phyloP scores from a whole-genome alignment of 2,888 invertebrate species.

The Colostygia pectinataria region DNA sequence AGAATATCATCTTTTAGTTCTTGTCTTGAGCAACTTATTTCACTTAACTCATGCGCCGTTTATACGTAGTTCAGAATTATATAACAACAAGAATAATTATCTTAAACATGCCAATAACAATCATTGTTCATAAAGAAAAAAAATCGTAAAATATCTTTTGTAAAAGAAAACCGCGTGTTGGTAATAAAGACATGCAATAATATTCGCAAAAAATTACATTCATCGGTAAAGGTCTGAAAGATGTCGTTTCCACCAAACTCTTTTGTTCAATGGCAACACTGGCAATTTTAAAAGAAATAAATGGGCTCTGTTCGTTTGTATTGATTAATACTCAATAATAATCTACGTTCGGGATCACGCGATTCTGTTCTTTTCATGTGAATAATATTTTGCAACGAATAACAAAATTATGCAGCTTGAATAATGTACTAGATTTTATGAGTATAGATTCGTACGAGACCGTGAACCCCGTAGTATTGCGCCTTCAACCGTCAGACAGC shows the following conservation, averaged over 20 bases:
- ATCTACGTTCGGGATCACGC: constrained; percentile 44
- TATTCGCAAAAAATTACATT: constrained; percentile 54
- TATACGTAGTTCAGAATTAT: constrained; percentile 16
- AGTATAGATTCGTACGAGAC: constrained; percentile 7
- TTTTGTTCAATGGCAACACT: constrained; percentile 56
- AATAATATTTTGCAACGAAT: constrained; percentile 31
- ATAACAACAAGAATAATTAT: too few species aligned
- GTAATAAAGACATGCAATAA: constrained; percentile 53
- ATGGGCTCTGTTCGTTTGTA: constrained; percentile 45
- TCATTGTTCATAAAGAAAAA: constrained; percentile 17
- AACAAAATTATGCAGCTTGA: constrained; percentile 12
- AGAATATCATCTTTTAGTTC: too few species aligned
- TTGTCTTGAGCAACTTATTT: constrained; percentile 10
- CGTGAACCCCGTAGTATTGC: constrained; percentile 16
- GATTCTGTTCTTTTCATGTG: constrained; percentile 24
- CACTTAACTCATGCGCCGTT: constrained; percentile 12
- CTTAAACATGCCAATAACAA: constrained; percentile 31
- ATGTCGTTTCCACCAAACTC: constrained; percentile 53
- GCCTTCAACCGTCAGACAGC: constrained; percentile 23
- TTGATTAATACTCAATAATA: constrained; percentile 37
- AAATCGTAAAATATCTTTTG: constrained; percentile 43
- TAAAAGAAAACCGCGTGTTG: constrained; percentile 48
- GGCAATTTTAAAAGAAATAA: constrained; percentile 55
- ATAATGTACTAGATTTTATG: constrained; percentile 17
- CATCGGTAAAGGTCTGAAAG: constrained; percentile 56